Conservation (phyloP, 2,113 vertebrate genomes). For the Camarhynchus parvulus region DNA sequence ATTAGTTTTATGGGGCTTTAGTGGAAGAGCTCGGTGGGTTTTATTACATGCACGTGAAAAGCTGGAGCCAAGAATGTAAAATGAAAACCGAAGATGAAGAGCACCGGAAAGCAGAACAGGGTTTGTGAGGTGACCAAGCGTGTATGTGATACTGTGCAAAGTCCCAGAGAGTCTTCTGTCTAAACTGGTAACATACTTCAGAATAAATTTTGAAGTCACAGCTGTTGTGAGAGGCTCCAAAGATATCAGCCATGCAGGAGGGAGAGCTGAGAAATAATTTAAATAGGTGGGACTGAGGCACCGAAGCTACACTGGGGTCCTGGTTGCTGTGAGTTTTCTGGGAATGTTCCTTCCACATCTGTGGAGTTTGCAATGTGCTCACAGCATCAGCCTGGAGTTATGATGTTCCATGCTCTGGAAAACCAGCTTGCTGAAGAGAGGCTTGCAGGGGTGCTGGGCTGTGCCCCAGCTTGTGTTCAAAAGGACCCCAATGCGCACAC, state of each 20-base stretch:
- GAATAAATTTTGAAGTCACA: neutral
- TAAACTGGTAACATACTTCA: conserved; percentile 10
- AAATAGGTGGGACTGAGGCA: neutral
- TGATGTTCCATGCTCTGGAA: fast-evolving
- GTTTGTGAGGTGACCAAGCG: neutral
- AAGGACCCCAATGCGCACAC: neutral
- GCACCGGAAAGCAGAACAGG: neutral
- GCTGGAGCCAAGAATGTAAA: neutral
- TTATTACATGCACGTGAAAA: neutral
- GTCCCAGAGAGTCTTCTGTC: neutral
- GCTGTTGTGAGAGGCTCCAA: neutral
- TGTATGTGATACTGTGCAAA: neutral
- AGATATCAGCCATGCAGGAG: neutral
- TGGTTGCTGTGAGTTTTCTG: neutral
- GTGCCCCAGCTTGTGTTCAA: neutral
- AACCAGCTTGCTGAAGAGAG: neutral
- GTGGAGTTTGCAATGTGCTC: fast-evolving
- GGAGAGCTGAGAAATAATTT: neutral
- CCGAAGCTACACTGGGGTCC: fast-evolving
- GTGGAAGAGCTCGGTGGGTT: neutral
- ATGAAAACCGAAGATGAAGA: neutral
- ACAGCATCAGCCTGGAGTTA: fast-evolving
- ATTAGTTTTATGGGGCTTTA: neutral
- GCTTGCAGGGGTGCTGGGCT: neutral
- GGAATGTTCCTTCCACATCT: neutral